Percentiles rank a stretch among this genome's conserved stretches.
These are phyloP conservation scores for Macaria liturata DNA, from an alignment of 2,888 invertebrate species.

Conservation along the genomic window DNA sequence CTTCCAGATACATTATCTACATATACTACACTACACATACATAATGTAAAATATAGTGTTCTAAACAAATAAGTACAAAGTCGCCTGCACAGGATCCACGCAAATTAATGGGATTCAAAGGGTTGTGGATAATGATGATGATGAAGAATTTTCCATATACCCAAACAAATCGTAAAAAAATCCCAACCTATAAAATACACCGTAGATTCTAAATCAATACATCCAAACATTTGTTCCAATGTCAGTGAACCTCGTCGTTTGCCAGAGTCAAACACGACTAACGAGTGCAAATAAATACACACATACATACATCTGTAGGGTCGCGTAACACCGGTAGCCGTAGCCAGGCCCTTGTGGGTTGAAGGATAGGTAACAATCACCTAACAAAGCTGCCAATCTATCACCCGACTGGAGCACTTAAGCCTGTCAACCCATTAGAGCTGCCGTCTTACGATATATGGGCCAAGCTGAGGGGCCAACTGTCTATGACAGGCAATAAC, in stretches of 20 bases:
- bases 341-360: constrained; percentile 22
- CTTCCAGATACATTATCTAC: too few species aligned
- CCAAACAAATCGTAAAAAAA: too few species aligned
- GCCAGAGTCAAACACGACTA: constrained; percentile 4
- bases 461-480: not conserved
- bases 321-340: constrained; percentile 7
- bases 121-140: too few species aligned
- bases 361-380: constrained; percentile 33
- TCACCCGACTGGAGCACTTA: constrained; percentile 30
- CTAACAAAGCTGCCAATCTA: constrained; percentile 29
- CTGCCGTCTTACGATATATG: constrained; percentile 14
- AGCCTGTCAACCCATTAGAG: constrained; percentile 38
- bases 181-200: too few species aligned
- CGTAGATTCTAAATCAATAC: too few species aligned
- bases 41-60: too few species aligned
- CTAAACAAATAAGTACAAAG: too few species aligned
- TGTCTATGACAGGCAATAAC: too few species aligned
- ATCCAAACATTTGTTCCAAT: not conserved
- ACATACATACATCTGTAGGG: constrained; percentile 9
- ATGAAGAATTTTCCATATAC: too few species aligned
- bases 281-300: constrained; percentile 4
- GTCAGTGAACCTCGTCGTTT: constrained; percentile 20
- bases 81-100: too few species aligned
- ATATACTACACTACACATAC: too few species aligned
- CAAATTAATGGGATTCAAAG: too few species aligned